Evolutionary conservation across 2,797 vertebrate genomes (phyloP), one percentile per base, ranked within the genome.

Genomic region (Semaprochilodus insignis): DNA sequence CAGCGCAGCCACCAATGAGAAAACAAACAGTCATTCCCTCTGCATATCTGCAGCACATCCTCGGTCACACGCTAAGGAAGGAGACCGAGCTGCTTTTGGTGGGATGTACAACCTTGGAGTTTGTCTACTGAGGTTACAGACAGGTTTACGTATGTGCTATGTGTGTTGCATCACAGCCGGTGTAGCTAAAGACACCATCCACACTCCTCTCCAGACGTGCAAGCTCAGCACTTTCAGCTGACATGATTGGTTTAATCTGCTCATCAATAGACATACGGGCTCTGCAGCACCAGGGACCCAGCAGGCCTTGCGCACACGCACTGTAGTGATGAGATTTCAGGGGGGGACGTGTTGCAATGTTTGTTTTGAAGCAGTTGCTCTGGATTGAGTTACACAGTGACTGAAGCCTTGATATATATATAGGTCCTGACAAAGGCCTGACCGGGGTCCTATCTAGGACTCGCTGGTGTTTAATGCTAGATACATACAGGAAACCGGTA

Each of bases 81-180:
- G 44, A 52, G 23, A 85, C 73, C 76, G 36, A 62, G 40, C 16
- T 21, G 17, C 48, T 67, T 16, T 63, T 60, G 17, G 40, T 31
- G 34, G 81, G 21, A 77, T 59, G 16, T 40, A n/a, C 27, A n/a
- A 44, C 31, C 54, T 34, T 66, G 44, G 63, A 71, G 84, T 82
- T 66, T 59, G 66, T 84, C 62, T 73, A 36, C 44, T 74, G 73
- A 85, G 85, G 81, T 86, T 81, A 76, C 36, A 51, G 81, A 81
- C 92, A 77, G 95, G 88, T 95, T 94, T 87, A 87, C 86, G 85
- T 90, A 89, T 85, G 81, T 79, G 70, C 59, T 83, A 60, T 71
- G 80, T 60, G 71, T 70, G 70, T 84, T 83, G 73, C 85, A 83
- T 85, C 82, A 83, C 54, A 27, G 81, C 72, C 79, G 52, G 75